A percentile compares a stretch with the other conserved stretches of the same genome.
Conservation (phyloP, 2,888 invertebrate species). For the Dynastes hyllus region DNA sequence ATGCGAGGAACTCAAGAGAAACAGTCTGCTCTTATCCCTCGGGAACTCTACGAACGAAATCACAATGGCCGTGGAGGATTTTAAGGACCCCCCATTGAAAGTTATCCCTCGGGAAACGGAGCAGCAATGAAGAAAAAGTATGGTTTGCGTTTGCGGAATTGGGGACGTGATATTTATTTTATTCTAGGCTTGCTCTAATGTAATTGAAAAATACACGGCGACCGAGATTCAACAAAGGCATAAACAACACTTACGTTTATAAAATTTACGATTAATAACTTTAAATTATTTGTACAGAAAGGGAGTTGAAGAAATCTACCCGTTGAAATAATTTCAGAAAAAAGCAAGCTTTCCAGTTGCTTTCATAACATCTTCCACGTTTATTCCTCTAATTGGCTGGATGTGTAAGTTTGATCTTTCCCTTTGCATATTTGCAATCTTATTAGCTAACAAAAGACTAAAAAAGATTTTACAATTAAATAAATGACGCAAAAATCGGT, state of each 20-base stretch:
- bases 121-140: constrained; percentile 41
- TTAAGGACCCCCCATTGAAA: constrained; percentile 58
- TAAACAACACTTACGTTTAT: constrained; percentile 20
- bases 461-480: no score
- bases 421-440: no score
- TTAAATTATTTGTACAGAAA: background rate
- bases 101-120: constrained; percentile 31
- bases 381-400: no score
- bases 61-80: constrained; percentile 62
- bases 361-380: no score
- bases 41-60: constrained; percentile 61
- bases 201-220: constrained; percentile 32
- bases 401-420: no score
- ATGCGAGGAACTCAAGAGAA: constrained; percentile 17
- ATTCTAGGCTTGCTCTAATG: constrained; percentile 16
- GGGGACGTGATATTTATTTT: constrained; percentile 39
- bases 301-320: background rate
- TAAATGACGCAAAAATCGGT: no score
- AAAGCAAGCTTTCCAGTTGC: no score
- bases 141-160: constrained; percentile 37
- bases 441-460: no score
- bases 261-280: constrained; percentile 1
- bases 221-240: background rate
- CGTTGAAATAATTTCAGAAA: background rate
- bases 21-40: constrained; percentile 51